Conservation (phyloP, 2,113 vertebrate species). For the Hemichromis elongatus region DNA sequence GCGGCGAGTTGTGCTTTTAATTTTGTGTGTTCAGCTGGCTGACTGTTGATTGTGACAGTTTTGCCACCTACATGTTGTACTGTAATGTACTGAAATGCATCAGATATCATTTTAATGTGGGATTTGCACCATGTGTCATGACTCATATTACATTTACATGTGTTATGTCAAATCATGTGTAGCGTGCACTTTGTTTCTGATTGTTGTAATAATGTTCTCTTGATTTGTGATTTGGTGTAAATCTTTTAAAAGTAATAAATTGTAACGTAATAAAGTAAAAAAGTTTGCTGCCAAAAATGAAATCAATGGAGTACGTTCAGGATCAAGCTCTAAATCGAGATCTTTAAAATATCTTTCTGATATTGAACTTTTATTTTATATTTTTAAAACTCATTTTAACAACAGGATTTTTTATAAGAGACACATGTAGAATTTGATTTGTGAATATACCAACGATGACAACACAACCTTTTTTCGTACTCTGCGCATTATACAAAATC, state of each 20-base stretch:
- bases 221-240: background rate
- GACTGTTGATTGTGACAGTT: background rate
- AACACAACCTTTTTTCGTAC: accelerated
- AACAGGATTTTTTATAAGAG: background rate
- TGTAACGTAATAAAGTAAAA: background rate
- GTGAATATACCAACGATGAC: background rate
- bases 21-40: background rate
- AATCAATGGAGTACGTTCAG: background rate
- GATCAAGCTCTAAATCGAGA: background rate
- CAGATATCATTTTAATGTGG: background rate
- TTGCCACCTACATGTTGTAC: background rate
- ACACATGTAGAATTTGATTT: background rate
- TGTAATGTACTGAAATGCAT: background rate
- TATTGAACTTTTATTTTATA: background rate
- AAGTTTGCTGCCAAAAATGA: background rate
- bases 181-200: background rate
- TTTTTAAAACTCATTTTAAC: background rate
- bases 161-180: background rate
- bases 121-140: background rate
- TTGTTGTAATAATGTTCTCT: background rate
- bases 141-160: background rate
- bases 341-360: background rate
- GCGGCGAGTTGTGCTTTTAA: background rate
- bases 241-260: background rate
- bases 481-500: background rate